Percentiles rank a stretch among this genome's conserved stretches.
phyloP scores from a whole-genome alignment of 2,113 vertebrate genomes.

The Scolopax mira region DNA sequence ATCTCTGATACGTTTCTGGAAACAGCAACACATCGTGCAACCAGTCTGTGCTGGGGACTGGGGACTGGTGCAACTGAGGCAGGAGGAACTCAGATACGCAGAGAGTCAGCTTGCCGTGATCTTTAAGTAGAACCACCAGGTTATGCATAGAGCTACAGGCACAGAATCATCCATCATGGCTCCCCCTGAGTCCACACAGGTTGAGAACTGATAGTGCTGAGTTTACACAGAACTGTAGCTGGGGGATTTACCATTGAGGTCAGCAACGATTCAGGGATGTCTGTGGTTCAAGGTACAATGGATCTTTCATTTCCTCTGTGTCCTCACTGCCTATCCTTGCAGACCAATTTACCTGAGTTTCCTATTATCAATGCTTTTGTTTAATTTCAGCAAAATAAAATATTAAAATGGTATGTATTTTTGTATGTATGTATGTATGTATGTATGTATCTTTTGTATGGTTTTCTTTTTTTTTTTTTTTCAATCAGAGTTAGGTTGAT shows the following conservation, averaged over 20 bases:
- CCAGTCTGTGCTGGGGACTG: neutral
- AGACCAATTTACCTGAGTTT: neutral
- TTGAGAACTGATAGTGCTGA: neutral
- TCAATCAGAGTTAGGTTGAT: too few relatives aligned
- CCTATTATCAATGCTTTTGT: neutral
- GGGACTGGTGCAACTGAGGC: neutral
- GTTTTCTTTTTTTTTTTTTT: too few relatives aligned
- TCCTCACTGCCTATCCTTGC: neutral
- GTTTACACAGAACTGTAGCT: neutral
- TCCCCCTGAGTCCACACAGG: neutral
- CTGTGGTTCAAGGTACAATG: neutral
- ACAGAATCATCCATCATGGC: rapidly evolving
- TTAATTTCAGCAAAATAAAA: neutral
- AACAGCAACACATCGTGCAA: neutral
- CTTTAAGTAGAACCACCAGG: neutral
- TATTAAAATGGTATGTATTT: neutral
- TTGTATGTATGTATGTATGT: too few relatives aligned
- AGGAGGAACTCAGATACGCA: neutral
- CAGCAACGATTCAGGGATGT: neutral
- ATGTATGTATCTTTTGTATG: too few relatives aligned
- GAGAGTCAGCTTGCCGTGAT: rapidly evolving
- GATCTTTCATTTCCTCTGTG: neutral
- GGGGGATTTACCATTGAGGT: neutral
- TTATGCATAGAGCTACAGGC: neutral
- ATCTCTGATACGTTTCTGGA: neutral